Evolutionary conservation across 1,140 invertebrate genomes (phyloP), one percentile per base, ranked within the genome.

Genomic region (Planococcus citri): DNA sequence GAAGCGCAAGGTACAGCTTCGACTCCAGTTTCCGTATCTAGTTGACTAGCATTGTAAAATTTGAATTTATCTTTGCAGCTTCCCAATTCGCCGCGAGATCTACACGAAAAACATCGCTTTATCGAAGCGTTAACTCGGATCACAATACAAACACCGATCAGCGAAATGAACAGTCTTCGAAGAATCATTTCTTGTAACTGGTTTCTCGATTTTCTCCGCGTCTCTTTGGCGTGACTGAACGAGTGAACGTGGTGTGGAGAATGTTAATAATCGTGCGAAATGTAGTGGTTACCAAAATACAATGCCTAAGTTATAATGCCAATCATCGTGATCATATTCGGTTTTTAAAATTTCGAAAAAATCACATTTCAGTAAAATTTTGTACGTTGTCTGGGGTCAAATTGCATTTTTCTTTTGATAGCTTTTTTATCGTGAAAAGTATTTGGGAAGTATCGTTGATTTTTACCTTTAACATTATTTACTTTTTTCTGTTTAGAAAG

Each of bases 41-140:
- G 83, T 73, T 87, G 81, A 1, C 88, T 89, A 0, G 86, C 84
- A 74, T 82, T 82, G 79, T 92, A 93, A 73, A 85, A 86, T 20
- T 79, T 84, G 75, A 94, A 94, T 22, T 88, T 87, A 83, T 95
- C 93, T 75, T 90, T 91, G 77, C 93, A 95, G 61, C 89, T 88
- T 6, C 92, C 93, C 17, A 89, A 76, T 33, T 91, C 89, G 24
- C 93, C 92, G 73, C 93, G 81, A 9, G 92, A 95, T 76, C 92
- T 82, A 76, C 93, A 95, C 73, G 83, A 82, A 73, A 85, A 89
- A 77, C 90, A 93, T 76, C 88, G 82, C 73, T 83, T 83, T 8
- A 87, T 64, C 20, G 60, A 22, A 64, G 60, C 60, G 60, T 64
- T 64, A 6, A 27, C 60, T 4, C 10, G 9, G 9, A 27, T 22